Evolutionary conservation across 2,797 vertebrate species (phyloP), one percentile per base, ranked within the genome.

Genomic region (Bucorvus abyssinicus): DNA sequence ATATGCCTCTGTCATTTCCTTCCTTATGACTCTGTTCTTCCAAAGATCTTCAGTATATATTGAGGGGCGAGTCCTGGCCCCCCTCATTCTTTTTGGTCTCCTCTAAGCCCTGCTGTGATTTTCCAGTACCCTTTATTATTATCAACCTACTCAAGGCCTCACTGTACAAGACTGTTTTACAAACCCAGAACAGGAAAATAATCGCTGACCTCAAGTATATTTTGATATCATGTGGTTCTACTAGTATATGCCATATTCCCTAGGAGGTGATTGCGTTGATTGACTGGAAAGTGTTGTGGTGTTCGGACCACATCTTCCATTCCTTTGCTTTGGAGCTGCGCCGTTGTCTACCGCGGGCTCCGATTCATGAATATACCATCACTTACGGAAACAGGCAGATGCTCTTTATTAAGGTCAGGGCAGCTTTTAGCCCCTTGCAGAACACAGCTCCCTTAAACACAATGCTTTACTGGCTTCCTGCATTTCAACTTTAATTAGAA

Each of bases 111-210:
- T 67, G 24, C 76, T 88, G 34, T 70, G 59, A 78, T 88, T 90
- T 91, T 91, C 49, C 65, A 73, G 77, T 86, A 86, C 80, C 57
- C 3, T 84, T 89, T 70, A 32, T 91, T 89, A 40, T 92, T 93
- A 69, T 68, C 78, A 65, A 80, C 20, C 36, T 85, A n/a, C 47
- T 84, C 53, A 81, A 53, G 73, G 38, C 17, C 6, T 83, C 56
- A 44, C 12, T 30, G 24, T 56, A 22, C 36, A 44, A 74, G 73
- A 34, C 36, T 14, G 86, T 75, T 90, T 80, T 57, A 63, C 55
- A 78, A 88, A 52, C 32, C 8, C 55, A 5, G 36, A 92, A 74
- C 20, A 71, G 83, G 49, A 91, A 85, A 89, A 79, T 79, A 63
- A 64, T 84, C 44, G 76, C 60, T 93, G 71, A 80, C 82, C 64